Percentiles rank a stretch among this genome's conserved stretches.
phyloP scores from a whole-genome alignment of 2,113 vertebrate genomes.

The Dicaeum eximium region DNA sequence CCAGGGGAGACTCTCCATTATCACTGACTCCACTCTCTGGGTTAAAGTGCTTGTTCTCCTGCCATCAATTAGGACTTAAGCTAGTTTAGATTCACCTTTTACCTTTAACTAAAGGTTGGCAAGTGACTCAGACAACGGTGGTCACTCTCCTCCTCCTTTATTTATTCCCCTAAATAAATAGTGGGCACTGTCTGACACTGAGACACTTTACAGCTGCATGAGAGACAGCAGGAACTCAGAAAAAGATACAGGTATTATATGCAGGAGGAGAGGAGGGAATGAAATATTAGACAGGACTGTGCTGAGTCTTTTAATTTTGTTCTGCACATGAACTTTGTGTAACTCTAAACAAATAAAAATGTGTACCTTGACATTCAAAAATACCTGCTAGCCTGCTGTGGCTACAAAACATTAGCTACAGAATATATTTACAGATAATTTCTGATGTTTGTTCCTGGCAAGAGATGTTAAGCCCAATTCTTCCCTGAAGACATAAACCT shows the following conservation, averaged over 20 bases:
- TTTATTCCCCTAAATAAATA: background rate
- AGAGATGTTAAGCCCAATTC: background rate
- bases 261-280: background rate
- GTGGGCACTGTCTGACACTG: background rate
- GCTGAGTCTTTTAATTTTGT: background rate
- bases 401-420: background rate
- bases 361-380: background rate
- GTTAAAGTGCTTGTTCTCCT: conserved; percentile 11
- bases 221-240: background rate
- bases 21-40: background rate
- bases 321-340: background rate
- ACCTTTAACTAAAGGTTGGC: background rate
- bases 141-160: background rate
- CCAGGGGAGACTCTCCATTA: background rate
- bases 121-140: background rate
- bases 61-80: background rate
- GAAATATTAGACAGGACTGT: background rate
- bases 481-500: conserved; percentile 9
- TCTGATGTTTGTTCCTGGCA: background rate
- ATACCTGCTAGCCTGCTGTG: background rate
- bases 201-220: background rate
- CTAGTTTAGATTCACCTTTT: background rate
- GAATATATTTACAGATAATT: conserved; percentile 4
- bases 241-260: background rate
- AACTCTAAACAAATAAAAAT: background rate